Base-by-base conservation (phyloP, 2,113 vertebrate species). In the Poecile atricapillus region DNA sequence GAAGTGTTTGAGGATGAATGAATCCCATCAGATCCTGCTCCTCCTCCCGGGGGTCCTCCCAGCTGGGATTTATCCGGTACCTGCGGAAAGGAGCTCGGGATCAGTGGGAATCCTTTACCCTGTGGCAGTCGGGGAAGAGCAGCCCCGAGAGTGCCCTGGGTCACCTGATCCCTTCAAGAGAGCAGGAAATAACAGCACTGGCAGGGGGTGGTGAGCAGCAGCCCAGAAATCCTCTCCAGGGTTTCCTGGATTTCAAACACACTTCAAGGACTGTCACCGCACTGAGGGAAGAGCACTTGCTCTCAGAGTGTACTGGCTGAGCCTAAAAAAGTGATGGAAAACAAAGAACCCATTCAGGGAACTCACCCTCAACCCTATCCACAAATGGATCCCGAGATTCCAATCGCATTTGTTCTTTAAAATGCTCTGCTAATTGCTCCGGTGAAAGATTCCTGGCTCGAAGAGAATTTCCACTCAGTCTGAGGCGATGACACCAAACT, bases 361-460 rank as follows among this genome's bases (percentile, higher is more conserved):
- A 28, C 63, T 87, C 83, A 41, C 39, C 31, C 93, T 70, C 85
- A 83, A 62, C 75, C 49, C 70, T 39, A 50, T 73, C 82, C 69
- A 39, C 78, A 82, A 89, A 79, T 1, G 67, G 74, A 95, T 93
- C 13, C 11, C 5, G 67, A 83, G 87, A 93, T 93, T 67, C 84
- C 90, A 77, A 63, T 77, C 71, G 50, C 73, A 74, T 95, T 95
- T 94, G 65, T 79, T 83, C 81, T 80, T 86, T 80, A 59, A 93
- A 95, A 94, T 25, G 27, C 70, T 91, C 91, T 37, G 78, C 89
- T 93, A 91, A 96, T 97, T 94, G 93, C 73, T 87, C 37, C 53
- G 90, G 89, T 91, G 96, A 96, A 96, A 96, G 93, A 30, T 83
- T 91, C 65, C 74, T 70, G 94, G 87, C 94, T 76, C 17, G n/a